These are phyloP conservation scores for Mola mola DNA, from an alignment of 2,113 vertebrate species.

Conservation along the genomic window DNA sequence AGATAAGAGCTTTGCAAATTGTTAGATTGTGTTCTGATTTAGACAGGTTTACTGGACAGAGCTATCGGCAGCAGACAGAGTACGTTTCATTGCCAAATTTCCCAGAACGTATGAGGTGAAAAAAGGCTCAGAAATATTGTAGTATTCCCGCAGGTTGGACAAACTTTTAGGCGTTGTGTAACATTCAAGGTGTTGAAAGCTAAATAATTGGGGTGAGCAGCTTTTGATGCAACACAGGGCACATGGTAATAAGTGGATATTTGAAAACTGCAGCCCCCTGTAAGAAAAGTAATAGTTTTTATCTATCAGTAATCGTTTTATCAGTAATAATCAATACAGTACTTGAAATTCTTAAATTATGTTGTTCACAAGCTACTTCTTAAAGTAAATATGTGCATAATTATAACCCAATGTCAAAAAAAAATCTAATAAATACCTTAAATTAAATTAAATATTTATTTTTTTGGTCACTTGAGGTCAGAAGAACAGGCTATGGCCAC, in stretches of 20 bases:
- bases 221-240: slow-evolving; percentile 27
- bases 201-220: slow-evolving; percentile 26
- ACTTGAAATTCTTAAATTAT: too few relatives aligned
- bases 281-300: too few relatives aligned
- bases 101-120: slow-evolving; percentile 7
- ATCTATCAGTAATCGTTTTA: too few relatives aligned
- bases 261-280: slow-evolving; percentile 15
- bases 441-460: too few relatives aligned
- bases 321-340: too few relatives aligned
- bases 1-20: slow-evolving; percentile 13
- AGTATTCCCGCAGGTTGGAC: background rate
- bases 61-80: slow-evolving; percentile 35
- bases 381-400: too few relatives aligned
- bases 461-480: too few relatives aligned
- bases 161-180: background rate
- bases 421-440: too few relatives aligned
- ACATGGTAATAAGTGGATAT: slow-evolving; percentile 14
- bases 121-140: slow-evolving; percentile 12
- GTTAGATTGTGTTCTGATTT: background rate
- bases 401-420: too few relatives aligned
- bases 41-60: background rate
- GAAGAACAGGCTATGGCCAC: too few relatives aligned
- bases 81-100: slow-evolving; percentile 26
- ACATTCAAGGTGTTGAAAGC: slow-evolving; percentile 11
- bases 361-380: too few relatives aligned